Evolutionary conservation across 2,113 vertebrate genomes (phyloP).

Genomic region (Stictonetta naevosa): DNA sequence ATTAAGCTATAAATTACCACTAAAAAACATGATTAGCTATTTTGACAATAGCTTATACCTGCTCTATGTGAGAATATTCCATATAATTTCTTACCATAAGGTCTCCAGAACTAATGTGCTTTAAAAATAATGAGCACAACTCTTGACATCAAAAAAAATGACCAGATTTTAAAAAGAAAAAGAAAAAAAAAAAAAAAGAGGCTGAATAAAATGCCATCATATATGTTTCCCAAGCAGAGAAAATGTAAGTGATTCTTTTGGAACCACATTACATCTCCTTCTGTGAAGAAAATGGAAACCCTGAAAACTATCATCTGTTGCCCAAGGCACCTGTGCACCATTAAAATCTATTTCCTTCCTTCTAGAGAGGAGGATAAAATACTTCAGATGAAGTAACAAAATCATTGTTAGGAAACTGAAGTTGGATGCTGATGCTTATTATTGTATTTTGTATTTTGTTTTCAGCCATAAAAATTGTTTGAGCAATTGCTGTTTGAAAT

Average conservation of each 20-base stretch:
- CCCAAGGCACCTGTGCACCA: neutral
- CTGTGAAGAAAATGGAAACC: neutral
- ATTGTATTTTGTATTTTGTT: neutral
- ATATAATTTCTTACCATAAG: neutral
- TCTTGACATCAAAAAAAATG: neutral
- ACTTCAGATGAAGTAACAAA: neutral
- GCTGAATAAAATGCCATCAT: neutral
- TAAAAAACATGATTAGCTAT: neutral
- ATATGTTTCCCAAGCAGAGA: neutral
- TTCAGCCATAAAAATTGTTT: neutral
- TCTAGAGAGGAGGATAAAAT: neutral
- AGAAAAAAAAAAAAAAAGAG: neutral
- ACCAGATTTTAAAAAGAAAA: neutral
- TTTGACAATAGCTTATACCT: neutral
- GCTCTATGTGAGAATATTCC: neutral
- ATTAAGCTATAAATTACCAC: neutral
- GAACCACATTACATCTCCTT: neutral
- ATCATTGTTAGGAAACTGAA: neutral
- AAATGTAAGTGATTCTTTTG: neutral
- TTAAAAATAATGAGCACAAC: neutral
- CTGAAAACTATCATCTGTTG: neutral
- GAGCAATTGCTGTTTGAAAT: neutral
- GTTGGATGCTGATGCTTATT: neutral
- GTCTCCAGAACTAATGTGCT: neutral
- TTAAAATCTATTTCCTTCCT: neutral